These are phyloP conservation scores for Etia nguti DNA, from an alignment of 2,113 vertebrate species.

Conservation along the genomic window DNA sequence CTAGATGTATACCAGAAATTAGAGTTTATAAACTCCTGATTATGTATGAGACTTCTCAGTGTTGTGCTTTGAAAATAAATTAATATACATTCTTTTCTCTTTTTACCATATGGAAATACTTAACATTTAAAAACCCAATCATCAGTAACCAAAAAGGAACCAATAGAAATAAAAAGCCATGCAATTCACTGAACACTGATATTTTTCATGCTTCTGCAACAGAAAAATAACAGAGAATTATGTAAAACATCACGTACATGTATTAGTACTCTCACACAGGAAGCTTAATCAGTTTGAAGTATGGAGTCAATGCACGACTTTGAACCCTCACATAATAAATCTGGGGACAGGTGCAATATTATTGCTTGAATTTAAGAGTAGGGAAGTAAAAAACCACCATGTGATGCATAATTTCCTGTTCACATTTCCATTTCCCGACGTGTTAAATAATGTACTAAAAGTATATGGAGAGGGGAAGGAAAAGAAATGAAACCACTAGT, in stretches of 20 bases:
- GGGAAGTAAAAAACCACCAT: background rate
- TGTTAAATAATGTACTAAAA: constrained; percentile 34
- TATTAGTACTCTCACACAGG: background rate
- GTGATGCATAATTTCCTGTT: constrained; percentile 40
- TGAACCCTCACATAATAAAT: background rate
- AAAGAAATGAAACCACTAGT: background rate
- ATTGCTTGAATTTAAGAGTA: background rate
- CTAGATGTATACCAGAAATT: background rate
- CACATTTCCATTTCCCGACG: constrained; percentile 29
- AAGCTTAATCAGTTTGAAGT: background rate
- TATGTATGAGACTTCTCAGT: background rate
- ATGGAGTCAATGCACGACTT: background rate
- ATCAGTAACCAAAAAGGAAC: background rate
- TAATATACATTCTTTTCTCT: background rate
- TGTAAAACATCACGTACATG: background rate
- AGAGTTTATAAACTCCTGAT: background rate
- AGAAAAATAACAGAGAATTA: background rate
- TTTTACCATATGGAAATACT: background rate
- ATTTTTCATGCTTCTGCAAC: background rate
- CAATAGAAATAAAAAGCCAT: background rate
- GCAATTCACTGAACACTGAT: background rate
- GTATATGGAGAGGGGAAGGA: constrained; percentile 20
- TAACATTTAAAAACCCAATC: background rate
- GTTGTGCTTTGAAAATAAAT: background rate
- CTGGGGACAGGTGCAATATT: background rate